Evolutionary conservation across 1,140 invertebrate genomes (phyloP), one percentile per base, ranked within the genome.

Genomic region (Drosophila baimaii): DNA sequence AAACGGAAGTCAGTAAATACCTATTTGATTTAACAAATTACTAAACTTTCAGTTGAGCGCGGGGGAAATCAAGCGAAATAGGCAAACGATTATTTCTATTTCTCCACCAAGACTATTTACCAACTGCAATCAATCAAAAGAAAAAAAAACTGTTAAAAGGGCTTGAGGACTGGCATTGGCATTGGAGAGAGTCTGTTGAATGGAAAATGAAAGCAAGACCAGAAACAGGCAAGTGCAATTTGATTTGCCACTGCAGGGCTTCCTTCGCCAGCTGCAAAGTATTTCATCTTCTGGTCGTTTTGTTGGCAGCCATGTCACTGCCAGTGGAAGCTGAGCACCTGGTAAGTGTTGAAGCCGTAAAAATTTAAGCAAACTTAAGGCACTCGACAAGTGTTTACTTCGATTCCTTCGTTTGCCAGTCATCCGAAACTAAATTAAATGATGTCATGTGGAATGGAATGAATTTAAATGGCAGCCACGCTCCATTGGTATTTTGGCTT

Each of bases 241-340:
- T 63, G 49, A 81, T 70, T 47, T 70, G 19, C 46, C 59, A 49
- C 49, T 57, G 49, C 57, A 71, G 6, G 23, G 33, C 25, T 51
- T 58, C 23, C 13, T 55, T 25, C n/a, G 62, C 17, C 21, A 27
- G 31, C 29, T 41, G 12, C 17, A 19, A 19, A 41, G 21, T 7
- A 27, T 43, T 64, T 57, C 23, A 41, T 54, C 29, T 55, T 37
- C 54, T 13, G 25, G 35, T 29, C 23, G 55, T 43, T 51, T 21
- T 59, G 51, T n/a, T 70, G 54, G 55, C 72, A 73, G 66, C 69
- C 62, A 74, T 70, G 79, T 59, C 66, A 31, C 64, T 62, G 27
- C 27, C 69, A 25, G 17, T 12, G 6, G 35, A 52, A 64, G 35
- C 82, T 89, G 84, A 17, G 52, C 68, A 77, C 83, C 83, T 86